phyloP scores from a whole-genome alignment of 2,888 invertebrate genomes.

The Trichacis sp. region DNA sequence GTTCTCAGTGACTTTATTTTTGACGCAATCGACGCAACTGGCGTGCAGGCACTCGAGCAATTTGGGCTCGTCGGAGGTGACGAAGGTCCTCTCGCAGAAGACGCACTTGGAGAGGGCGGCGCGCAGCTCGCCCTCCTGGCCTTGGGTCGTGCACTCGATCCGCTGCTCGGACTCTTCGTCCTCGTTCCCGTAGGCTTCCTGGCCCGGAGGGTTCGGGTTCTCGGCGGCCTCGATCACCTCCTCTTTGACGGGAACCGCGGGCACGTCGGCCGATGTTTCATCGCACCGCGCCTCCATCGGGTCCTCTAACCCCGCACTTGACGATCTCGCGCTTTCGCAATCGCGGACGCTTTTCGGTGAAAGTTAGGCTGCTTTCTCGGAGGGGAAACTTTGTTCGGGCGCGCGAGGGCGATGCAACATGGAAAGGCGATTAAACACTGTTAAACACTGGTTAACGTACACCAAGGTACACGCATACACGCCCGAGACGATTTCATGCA shows the following conservation, averaged over 20 bases:
- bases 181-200: conserved; percentile 34
- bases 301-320: too few relatives aligned
- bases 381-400: too few relatives aligned
- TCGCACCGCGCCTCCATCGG: conserved; percentile 51
- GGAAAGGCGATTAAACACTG: too few relatives aligned
- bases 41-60: conserved; percentile 90
- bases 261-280: conserved; percentile 48
- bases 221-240: conserved; percentile 55
- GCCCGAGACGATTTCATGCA: too few relatives aligned
- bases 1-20: conserved; percentile 74
- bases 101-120: conserved; percentile 66
- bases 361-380: too few relatives aligned
- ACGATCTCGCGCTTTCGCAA: too few relatives aligned
- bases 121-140: conserved; percentile 57
- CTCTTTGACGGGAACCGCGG: conserved; percentile 56
- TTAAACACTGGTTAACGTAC: too few relatives aligned
- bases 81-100: conserved; percentile 69
- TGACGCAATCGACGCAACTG: conserved; percentile 82
- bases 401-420: too few relatives aligned
- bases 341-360: too few relatives aligned
- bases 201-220: too few relatives aligned
- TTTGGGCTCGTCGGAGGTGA: conserved; percentile 77
- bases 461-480: too few relatives aligned
- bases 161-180: conserved; percentile 58
- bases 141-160: conserved; percentile 62